Conservation (phyloP, 2,113 vertebrate species). For the Sphaerodactylus townsendi region DNA sequence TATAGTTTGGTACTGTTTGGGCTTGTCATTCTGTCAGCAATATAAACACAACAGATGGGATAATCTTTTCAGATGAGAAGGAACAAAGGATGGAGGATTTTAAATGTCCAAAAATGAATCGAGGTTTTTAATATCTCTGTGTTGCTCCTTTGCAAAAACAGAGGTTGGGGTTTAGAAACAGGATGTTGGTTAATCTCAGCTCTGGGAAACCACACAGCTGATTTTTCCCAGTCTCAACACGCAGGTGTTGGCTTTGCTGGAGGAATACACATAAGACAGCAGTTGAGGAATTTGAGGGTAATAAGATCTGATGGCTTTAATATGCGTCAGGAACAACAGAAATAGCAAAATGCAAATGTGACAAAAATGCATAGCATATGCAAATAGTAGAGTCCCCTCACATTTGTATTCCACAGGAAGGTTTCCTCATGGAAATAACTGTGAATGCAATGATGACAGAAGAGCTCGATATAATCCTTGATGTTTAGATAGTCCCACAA, state of each 20-base stretch:
- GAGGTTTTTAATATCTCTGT: not conserved
- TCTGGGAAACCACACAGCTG: conserved; percentile 49
- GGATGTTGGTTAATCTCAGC: conserved; percentile 22
- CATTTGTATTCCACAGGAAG: not conserved
- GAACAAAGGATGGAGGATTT: conserved; percentile 11
- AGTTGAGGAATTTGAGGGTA: conserved; percentile 9
- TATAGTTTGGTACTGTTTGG: not conserved
- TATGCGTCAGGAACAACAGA: accelerated
- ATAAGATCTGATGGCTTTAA: conserved; percentile 21
- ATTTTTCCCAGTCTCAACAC: conserved; percentile 16
- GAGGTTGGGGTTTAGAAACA: conserved; percentile 7
- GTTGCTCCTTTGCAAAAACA: not conserved
- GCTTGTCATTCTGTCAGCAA: not conserved
- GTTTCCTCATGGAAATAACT: not conserved
- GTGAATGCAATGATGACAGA: not conserved
- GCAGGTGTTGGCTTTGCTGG: conserved; percentile 24
- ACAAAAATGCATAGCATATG: not conserved
- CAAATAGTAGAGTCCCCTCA: not conserved
- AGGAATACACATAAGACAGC: not conserved
- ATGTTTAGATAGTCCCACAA: not conserved
- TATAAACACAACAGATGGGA: not conserved
- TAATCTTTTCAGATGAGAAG: conserved; percentile 10
- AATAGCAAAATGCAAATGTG: not conserved
- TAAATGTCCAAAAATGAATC: conserved; percentile 6
- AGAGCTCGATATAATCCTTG: not conserved